Base-by-base conservation (phyloP, 2,888 invertebrate genomes). In the Steromphala cineraria region DNA sequence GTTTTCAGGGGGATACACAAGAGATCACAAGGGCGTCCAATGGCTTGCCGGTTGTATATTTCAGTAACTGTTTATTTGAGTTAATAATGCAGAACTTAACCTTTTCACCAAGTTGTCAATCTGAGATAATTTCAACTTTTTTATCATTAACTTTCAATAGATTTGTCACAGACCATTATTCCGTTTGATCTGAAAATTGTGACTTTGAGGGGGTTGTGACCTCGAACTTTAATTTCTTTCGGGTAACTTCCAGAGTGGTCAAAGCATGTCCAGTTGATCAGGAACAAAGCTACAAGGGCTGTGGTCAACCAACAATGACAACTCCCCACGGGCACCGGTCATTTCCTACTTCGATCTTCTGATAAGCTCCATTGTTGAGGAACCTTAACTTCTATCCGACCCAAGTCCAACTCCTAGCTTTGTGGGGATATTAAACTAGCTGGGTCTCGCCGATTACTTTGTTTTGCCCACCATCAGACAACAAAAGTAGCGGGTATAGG, bases 381-480 rank as follows among this genome's bases (percentile, higher is more conserved):
- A 36, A 71, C 36, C 36, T 28, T n/a, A 36, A 36, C 19, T 71
- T 36, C 56, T 56, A 36, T 19, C 71, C 31, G 17, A 71, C 15
- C 40, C 10, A 36, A n/a, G 71, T 31, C 36, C 71, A 36, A 15
- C 40, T 36, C 71, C 10, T 17, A 17, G 40, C 36, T 71, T 71
- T 40, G 10, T n/a, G 40, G 13, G 71, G 40, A 40, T 71, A 71
- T 71, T 71, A 71, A 71, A 71, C 71, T 71, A 10, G 71, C 36
- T 71, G 71, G 19, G 71, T 71, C 36, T 8, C 31, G 10, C 71
- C 71, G 36, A 71, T 71, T 71, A 71, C 71, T 71, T 71, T 71
- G 71, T 71, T 71, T 71, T 71, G 31, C 2, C 31, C 71, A 71
- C n/a, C 36, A 36, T 36, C 40, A 7, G 19, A 19, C 71, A 71